phyloP scores from a whole-genome alignment of 92 coral and sea anemone species.

The Porites rus region DNA sequence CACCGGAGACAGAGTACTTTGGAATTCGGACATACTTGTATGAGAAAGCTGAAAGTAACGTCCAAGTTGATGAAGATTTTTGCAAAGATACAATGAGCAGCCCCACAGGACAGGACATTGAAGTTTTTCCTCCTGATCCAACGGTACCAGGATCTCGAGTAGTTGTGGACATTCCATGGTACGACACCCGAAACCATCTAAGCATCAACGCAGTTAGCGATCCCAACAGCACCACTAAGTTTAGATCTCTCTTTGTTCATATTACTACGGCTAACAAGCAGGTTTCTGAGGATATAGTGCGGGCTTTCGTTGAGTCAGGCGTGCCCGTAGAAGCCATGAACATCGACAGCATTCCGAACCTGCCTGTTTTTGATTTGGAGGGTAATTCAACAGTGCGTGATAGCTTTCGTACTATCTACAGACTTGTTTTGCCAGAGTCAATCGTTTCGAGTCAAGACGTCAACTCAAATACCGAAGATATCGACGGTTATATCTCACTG shows the following conservation, averaged over 20 bases:
- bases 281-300: constrained; percentile 16
- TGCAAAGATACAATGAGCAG: constrained; percentile 27
- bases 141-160: constrained; percentile 34
- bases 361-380: constrained; percentile 20
- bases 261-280: constrained; percentile 30
- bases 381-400: constrained; percentile 27
- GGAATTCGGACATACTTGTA: constrained; percentile 35
- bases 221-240: constrained; percentile 27
- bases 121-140: constrained; percentile 31
- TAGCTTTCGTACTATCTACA: constrained; percentile 46
- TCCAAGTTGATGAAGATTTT: background rate
- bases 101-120: constrained; percentile 8
- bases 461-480: constrained; percentile 6
- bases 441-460: constrained; percentile 3
- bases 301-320: constrained; percentile 11
- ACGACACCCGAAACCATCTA: constrained; percentile 30
- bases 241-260: constrained; percentile 43
- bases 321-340: constrained; percentile 24
- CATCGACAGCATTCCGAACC: constrained; percentile 39
- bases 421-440: constrained; percentile 30
- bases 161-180: constrained; percentile 25
- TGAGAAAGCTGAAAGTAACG: constrained; percentile 10
- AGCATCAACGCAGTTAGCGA: constrained; percentile 27
- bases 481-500: constrained; percentile 6
- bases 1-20: constrained; percentile 33